A percentile compares a stretch with the other conserved stretches of the same genome.
phyloP scores from a whole-genome alignment of 2,888 invertebrate genomes.

The Mongoloraphidia duomilia region DNA sequence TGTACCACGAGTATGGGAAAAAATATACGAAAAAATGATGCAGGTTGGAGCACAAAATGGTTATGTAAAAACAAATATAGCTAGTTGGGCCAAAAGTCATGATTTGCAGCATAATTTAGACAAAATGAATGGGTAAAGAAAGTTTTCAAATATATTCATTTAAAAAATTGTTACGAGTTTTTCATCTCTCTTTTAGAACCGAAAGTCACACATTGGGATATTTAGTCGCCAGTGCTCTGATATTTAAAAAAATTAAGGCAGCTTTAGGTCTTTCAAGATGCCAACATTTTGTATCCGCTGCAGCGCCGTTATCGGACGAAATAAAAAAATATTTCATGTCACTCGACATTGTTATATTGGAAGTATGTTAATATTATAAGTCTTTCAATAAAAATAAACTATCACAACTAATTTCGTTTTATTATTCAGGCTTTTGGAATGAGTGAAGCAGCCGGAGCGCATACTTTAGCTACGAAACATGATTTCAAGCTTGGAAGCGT shows the following conservation, averaged over 20 bases:
- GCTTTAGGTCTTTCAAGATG: conserved; percentile 67
- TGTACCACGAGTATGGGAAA: conserved; percentile 88
- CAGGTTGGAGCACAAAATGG: conserved; percentile 56
- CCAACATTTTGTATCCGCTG: conserved; percentile 54
- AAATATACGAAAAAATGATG: conserved; percentile 79
- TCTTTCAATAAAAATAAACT: background rate
- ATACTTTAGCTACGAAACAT: conserved; percentile 42
- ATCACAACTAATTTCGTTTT: conserved; percentile 1
- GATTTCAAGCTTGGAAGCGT: conserved; percentile 52
- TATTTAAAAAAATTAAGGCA: conserved; percentile 64
- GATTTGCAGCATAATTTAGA: conserved; percentile 52
- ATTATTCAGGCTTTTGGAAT: conserved; percentile 59
- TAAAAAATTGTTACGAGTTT: too few species aligned
- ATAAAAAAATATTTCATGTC: conserved; percentile 80
- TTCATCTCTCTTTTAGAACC: conserved; percentile 11
- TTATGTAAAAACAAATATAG: conserved; percentile 55
- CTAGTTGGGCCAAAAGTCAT: conserved; percentile 60
- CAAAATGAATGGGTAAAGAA: conserved; percentile 41
- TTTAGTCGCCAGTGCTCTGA: conserved; percentile 58
- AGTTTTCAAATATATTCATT: background rate
- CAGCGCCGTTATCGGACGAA: conserved; percentile 74
- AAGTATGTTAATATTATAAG: conserved; percentile 25
- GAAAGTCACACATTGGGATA: conserved; percentile 47
- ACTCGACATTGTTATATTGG: conserved; percentile 68
- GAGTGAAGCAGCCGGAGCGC: conserved; percentile 76